These are phyloP conservation scores for Andrena marginata DNA, from an alignment of 2,888 invertebrate genomes.

Conservation along the genomic window DNA sequence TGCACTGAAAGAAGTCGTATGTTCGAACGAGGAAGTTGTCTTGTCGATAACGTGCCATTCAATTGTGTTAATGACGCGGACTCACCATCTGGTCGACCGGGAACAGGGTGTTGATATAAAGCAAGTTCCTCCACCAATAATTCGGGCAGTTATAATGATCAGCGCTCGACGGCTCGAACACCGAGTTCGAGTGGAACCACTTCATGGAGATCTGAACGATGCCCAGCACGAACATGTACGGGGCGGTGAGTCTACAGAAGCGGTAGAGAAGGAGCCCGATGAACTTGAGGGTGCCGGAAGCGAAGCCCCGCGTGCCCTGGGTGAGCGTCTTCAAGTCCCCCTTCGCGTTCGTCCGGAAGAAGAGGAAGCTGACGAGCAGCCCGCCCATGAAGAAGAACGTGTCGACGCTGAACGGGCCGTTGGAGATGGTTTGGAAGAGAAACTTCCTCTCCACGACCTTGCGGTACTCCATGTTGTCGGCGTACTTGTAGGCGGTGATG, in stretches of 20 bases:
- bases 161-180: conserved; percentile 93
- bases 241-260: conserved; percentile 90
- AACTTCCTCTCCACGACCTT: conserved; percentile 83
- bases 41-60: too few relatives aligned
- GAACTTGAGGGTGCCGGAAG: conserved; percentile 86
- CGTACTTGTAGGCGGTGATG: conserved; percentile 93
- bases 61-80: background rate
- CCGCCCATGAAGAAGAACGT: conserved; percentile 88
- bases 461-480: conserved; percentile 88
- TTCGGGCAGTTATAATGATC: conserved; percentile 93
- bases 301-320: conserved; percentile 84
- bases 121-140: conserved; percentile 95
- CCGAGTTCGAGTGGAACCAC: conserved; percentile 92
- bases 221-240: conserved; percentile 93
- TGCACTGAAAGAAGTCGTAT: conserved; percentile 88
- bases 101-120: conserved; percentile 94
- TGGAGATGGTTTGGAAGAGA: conserved; percentile 84
- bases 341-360: conserved; percentile 89
- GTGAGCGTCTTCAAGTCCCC: conserved; percentile 86
- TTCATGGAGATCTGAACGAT: conserved; percentile 94
- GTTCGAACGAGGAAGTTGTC: background rate
- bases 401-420: conserved; percentile 85
- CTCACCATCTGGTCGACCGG: conserved; percentile 93
- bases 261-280: conserved; percentile 91
- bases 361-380: conserved; percentile 93